A percentile compares a stretch with the other conserved stretches of the same genome.
phyloP scores from a whole-genome alignment of 1,140 invertebrate genomes.

The Micrasema minimum region DNA sequence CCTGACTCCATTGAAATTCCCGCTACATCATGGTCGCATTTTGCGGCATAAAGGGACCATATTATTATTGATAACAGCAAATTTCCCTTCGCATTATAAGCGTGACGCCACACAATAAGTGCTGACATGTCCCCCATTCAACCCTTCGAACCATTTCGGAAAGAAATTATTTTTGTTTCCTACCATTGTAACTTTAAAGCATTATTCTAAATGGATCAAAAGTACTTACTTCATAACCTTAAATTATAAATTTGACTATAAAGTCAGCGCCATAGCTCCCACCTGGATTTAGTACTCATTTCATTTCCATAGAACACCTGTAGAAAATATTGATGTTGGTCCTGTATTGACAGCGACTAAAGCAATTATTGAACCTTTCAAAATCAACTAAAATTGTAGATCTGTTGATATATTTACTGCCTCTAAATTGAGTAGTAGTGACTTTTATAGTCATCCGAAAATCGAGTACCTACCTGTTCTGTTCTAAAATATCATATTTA shows the following conservation, averaged over 20 bases:
- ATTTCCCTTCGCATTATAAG: conserved; percentile 30
- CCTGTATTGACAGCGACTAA: too few species aligned
- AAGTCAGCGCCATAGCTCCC: too few species aligned
- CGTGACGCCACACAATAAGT: conserved; percentile 23
- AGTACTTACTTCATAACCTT: conserved; percentile 4
- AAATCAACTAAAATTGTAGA: too few species aligned
- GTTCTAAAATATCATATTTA: too few species aligned
- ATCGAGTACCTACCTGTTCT: too few species aligned
- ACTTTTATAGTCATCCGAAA: too few species aligned
- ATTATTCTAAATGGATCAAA: conserved; percentile 20
- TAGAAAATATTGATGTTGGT: conserved; percentile 10
- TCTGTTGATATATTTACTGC: too few species aligned
- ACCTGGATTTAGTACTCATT: too few species aligned
- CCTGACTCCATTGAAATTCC: conserved; percentile 34
- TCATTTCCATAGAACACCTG: conserved; percentile 15
- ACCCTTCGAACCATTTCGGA: conserved; percentile 12
- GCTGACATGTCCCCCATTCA: conserved; percentile 15
- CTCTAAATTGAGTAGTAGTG: too few species aligned
- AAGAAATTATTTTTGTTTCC: conserved; percentile 33
- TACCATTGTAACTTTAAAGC: conserved; percentile 12
- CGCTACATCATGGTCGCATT: conserved; percentile 17
- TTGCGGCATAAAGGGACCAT: conserved; percentile 34
- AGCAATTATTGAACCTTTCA: too few species aligned
- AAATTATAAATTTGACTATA: neutral
- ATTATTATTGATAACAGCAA: conserved; percentile 37